Evolutionary conservation across 2,888 invertebrate genomes (phyloP), one percentile per base, ranked within the genome.

Genomic region (Allolobophora icterica): DNA sequence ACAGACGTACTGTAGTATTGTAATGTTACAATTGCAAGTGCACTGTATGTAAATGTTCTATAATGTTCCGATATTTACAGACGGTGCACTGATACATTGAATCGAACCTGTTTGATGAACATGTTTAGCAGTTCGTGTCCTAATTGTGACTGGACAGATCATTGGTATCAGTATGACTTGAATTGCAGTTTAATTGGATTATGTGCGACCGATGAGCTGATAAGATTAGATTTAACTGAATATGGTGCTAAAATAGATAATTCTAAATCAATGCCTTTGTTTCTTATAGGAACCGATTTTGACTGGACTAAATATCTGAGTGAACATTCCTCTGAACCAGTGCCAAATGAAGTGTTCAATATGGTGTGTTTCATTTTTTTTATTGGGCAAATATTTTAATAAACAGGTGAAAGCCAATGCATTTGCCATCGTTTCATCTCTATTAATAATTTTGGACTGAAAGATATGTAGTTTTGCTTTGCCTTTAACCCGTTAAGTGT

Each of bases 241-340:
- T 17, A 71, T 30, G 71, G 71, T 71, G n/a, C 17, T 71, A 71
- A 71, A 11, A n/a, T 1, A 30, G n/a, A 71, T 71, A 71, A 71
- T n/a, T 71, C 30, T n/a, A n/a, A 71, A 71, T 71, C n/a, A n/a
- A 8, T 71, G 30, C 24, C 4, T 71, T 71, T 71, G 30, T n/a
- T 71, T 71, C 71, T 87, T 87, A 13, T 34, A 42, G 34, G 58
- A 40, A 91, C 92, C 38, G 94, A 94, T 21, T 95, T 95, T 91
- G 92, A 92, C 93, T 97, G 97, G 97, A 96, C 96, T 94, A 96
- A 96, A 94, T 97, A 97, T 96, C 96, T 97, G 93, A 96, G 96
- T 94, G 95, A 96, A 89, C 96, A 96, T 93, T 96, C 96, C 94
- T 96, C 96, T 90, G 95, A 96, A 91, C 96, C 96, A 94, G 97